These are phyloP conservation scores for Bufotes viridis DNA, from an alignment of 2,797 vertebrate species.

Conservation along the genomic window DNA sequence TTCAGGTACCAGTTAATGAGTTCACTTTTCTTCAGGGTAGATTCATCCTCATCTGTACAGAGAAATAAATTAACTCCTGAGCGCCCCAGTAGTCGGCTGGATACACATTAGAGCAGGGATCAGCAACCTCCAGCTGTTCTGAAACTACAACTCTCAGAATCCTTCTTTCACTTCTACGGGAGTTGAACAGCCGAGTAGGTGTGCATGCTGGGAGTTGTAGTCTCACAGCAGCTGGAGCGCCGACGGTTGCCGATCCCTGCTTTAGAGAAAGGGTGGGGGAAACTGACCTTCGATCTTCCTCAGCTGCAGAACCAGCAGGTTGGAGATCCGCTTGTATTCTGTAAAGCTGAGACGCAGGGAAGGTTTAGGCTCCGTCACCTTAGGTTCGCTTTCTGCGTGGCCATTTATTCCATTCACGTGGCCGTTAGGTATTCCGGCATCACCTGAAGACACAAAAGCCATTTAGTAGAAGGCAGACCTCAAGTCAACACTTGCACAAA, in stretches of 20 bases:
- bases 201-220: too few relatives aligned
- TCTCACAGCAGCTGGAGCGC: too few relatives aligned
- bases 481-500: neutral
- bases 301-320: conserved; percentile 92
- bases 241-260: too few relatives aligned
- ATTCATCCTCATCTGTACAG: conserved; percentile 84
- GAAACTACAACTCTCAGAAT: too few relatives aligned
- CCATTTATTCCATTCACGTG: conserved; percentile 73
- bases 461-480: neutral
- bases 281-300: conserved; percentile 81
- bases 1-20: conserved; percentile 98
- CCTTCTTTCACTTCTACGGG: too few relatives aligned
- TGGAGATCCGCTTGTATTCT: conserved; percentile 93
- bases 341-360: conserved; percentile 88
- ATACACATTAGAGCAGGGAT: neutral
- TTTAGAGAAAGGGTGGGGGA: too few relatives aligned
- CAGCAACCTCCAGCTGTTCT: too few relatives aligned
- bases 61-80: neutral
- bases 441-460: conserved; percentile 72
- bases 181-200: too few relatives aligned
- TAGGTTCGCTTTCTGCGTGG: conserved; percentile 72
- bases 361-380: conserved; percentile 74
- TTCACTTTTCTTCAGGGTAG: conserved; percentile 86
- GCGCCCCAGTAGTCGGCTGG: neutral
- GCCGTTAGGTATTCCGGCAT: conserved; percentile 77